A percentile compares a stretch with the other conserved stretches of the same genome.
Conservation (phyloP, 2,113 vertebrate genomes). For the Alethe diademata region DNA sequence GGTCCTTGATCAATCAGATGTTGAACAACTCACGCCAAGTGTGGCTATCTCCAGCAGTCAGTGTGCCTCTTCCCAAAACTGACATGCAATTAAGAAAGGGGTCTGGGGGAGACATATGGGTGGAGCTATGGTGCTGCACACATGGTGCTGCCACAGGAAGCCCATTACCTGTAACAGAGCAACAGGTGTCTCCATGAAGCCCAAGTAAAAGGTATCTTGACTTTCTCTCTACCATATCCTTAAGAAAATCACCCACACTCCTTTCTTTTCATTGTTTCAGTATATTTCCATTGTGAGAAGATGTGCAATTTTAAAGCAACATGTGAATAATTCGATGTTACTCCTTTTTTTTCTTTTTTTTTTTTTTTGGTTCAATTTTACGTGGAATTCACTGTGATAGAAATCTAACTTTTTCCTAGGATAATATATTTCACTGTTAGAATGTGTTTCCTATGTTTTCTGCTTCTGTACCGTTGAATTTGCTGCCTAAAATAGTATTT, state of each 20-base stretch:
- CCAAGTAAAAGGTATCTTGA: not conserved
- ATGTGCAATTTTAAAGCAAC: not conserved
- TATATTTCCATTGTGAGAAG: not conserved
- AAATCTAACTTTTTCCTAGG: not conserved
- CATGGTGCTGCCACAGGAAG: not conserved
- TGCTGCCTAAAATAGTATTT: not conserved
- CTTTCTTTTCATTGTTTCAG: not conserved
- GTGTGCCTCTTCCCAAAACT: not conserved
- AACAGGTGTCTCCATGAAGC: not conserved
- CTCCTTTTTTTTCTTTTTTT: not conserved
- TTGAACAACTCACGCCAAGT: not conserved
- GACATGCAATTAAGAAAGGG: not conserved
- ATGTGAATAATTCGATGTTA: not conserved
- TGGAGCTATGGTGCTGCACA: not conserved
- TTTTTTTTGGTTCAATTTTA: not conserved
- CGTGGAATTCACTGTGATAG: not conserved
- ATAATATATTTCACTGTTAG: not conserved
- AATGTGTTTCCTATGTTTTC: not conserved
- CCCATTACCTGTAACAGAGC: not conserved
- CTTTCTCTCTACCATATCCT: not conserved
- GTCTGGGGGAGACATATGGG: not conserved
- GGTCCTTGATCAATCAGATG: not conserved
- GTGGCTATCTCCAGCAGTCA: not conserved
- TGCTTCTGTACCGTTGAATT: not conserved
- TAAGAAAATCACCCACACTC: not conserved